These are phyloP conservation scores for Lepisosteus osseus DNA, from an alignment of 2,113 vertebrate species.

Conservation along the genomic window DNA sequence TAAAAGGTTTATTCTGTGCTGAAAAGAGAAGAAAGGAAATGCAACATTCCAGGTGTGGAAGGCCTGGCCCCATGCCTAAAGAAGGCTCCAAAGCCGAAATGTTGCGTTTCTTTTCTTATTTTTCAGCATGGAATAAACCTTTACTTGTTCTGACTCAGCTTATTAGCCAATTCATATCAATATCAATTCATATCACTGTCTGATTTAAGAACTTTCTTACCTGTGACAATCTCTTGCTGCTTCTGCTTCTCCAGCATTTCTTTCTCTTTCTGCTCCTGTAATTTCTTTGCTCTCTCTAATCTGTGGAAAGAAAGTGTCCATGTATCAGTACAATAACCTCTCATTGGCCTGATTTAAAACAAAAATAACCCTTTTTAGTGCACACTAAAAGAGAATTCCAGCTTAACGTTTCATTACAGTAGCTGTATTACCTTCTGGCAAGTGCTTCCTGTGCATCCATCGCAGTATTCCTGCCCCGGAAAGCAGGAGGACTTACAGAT, in stretches of 20 bases:
- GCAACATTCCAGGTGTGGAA: no score
- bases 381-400: not conserved
- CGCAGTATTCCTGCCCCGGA: constrained; percentile 90
- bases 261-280: constrained; percentile 96
- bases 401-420: constrained; percentile 19
- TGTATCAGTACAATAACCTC: no score
- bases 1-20: no score
- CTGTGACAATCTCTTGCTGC: constrained; percentile 86
- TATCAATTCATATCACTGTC: not conserved
- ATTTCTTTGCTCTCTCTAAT: constrained; percentile 93
- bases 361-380: not conserved
- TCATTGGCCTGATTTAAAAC: no score
- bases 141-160: no score
- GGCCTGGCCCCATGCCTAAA: no score
- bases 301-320: constrained; percentile 51
- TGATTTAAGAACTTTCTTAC: constrained; percentile 47
- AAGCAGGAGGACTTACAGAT: constrained; percentile 78
- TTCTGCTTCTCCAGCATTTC: constrained; percentile 94
- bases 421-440: constrained; percentile 79
- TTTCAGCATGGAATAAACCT: no score
- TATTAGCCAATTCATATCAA: no score
- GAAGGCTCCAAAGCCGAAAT: no score
- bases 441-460: constrained; percentile 98
- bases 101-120: no score
- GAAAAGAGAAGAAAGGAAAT: no score